A percentile compares a stretch with the other conserved stretches of the same genome.
Evolutionary conservation across 2,113 vertebrate genomes (phyloP).

Genomic region (Motacilla alba): DNA sequence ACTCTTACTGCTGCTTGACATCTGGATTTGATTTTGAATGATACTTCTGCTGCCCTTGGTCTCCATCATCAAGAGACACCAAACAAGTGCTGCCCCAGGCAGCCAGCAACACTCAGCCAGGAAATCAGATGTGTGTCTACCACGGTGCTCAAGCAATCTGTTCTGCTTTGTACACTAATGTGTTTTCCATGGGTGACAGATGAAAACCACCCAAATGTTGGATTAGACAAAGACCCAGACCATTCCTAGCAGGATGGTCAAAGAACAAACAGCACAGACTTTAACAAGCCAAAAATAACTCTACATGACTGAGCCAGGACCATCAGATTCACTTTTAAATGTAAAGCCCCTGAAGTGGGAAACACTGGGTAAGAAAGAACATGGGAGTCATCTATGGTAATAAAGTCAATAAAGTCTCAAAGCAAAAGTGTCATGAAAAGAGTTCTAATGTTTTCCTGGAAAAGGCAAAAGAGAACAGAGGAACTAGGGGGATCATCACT

Average conservation of each 20-base stretch:
- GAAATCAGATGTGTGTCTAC: background rate
- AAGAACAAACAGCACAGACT: background rate
- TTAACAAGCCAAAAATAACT: background rate
- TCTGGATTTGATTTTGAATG: background rate
- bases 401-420: background rate
- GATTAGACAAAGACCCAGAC: background rate
- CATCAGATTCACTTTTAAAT: background rate
- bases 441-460: background rate
- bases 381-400: background rate
- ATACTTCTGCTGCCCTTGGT: background rate
- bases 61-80: background rate
- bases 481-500: background rate
- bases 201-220: background rate
- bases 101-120: background rate
- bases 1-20: background rate
- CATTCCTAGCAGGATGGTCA: background rate
- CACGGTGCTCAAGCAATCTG: background rate
- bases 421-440: background rate
- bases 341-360: background rate
- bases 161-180: background rate
- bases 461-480: background rate
- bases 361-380: background rate
- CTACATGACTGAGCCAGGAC: accelerated
- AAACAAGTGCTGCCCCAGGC: accelerated
- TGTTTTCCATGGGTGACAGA: background rate